Base-by-base conservation (phyloP, 2,888 invertebrate genomes). In the Sesia apiformis region DNA sequence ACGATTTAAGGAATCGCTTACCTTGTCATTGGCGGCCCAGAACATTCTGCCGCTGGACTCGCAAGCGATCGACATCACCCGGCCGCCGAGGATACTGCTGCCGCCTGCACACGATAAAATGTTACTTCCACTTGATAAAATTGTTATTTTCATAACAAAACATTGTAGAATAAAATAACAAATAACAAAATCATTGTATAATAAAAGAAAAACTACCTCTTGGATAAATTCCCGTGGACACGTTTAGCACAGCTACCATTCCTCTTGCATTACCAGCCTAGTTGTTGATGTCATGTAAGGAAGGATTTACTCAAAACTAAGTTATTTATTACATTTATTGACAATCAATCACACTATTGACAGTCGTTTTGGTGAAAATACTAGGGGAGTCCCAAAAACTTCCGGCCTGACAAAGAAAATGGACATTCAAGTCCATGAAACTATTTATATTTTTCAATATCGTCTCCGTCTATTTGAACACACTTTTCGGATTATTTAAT, bases 141-240 rank as follows among this genome's bases (percentile, higher is more conserved):
- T 56, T 42, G 42, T 42, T 7, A 6, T 42, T 6, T 42, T 6
- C 5, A 42, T 42, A 6, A 7, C 42, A 42, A 42, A 5, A 41
- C 41, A 5, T 5, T 41, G 6, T 41, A 41, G 4, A 5, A 5
- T 41, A 41, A 5, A 41, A 6, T 41, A 41, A 4, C 41, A 41
- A 41, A 41, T 41, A 41, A n/a, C n/a, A n/a, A n/a, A n/a, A n/a
- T n/a, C n/a, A n/a, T n/a, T n/a, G n/a, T n/a, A 23, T 23, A 23
- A n/a, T 43, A n/a, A 43, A 23, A 41, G 0, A 41, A 52, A 43
- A 55, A 67, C 75, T 60, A 81, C 92, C 92, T 72, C 92, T 91
- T 40, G 94, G 91, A 72, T 94, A 95, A 64, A 95, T 94, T 52
- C 96, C 96, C 3, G 96, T 96, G 0, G 96, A 97, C 41, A 96